Conservation (phyloP, 1,140 invertebrate species). For the Lordiphosa stackelbergi region DNA sequence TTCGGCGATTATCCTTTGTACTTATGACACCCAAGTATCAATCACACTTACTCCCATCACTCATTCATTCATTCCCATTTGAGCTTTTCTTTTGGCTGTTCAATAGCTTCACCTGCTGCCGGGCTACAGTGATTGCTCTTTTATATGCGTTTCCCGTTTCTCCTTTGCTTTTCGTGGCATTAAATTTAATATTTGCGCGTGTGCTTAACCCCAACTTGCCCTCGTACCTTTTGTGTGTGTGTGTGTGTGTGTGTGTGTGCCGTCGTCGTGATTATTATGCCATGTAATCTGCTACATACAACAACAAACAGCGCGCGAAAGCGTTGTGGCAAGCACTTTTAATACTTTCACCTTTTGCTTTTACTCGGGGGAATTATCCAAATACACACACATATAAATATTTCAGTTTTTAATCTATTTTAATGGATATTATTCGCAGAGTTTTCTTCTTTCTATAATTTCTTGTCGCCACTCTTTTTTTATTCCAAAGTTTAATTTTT, state of each 20-base stretch:
- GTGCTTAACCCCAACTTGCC: constrained; percentile 46
- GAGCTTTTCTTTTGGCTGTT: neutral
- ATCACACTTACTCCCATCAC: constrained; percentile 37
- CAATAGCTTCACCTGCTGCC: constrained; percentile 3
- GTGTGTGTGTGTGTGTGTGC: constrained; percentile 19
- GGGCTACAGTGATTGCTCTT: constrained; percentile 24
- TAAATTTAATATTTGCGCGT: constrained; percentile 72
- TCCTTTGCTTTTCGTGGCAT: constrained; percentile 37
- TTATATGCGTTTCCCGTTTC: constrained; percentile 14
- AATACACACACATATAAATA: constrained; percentile 54
- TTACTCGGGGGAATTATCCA: constrained; percentile 12
- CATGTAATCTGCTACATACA: constrained; percentile 70
- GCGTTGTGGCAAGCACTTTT: constrained; percentile 65
- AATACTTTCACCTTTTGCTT: constrained; percentile 64
- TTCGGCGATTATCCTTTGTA: constrained; percentile 21
- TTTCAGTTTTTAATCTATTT: constrained; percentile 74
- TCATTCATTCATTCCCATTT: constrained; percentile 21
- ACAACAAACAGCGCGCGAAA: constrained; percentile 46
- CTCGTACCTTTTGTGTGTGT: constrained; percentile 4
- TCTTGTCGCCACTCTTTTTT: constrained; percentile 10
- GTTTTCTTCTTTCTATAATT: constrained; percentile 23
- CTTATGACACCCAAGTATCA: constrained; percentile 35
- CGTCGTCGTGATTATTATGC: constrained; percentile 64
- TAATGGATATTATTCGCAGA: constrained; percentile 69
- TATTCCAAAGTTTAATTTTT: constrained; percentile 55